Evolutionary conservation across 2,797 vertebrate species (phyloP).

Genomic region (Gymnopithys bicolor): DNA sequence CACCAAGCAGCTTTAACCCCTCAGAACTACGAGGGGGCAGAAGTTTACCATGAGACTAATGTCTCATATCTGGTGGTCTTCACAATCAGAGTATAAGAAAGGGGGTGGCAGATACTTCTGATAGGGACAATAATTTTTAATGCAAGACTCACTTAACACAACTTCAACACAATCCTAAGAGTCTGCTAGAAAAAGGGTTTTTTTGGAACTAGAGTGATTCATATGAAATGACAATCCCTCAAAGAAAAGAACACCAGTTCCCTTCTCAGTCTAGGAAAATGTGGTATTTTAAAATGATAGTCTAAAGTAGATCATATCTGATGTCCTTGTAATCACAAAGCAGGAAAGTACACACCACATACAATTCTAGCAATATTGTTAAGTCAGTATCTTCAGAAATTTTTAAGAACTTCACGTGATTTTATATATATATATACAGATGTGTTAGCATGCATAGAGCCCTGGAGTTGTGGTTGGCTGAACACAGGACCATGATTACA

Average conservation of each 20-base stretch:
- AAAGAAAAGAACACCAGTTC: background rate
- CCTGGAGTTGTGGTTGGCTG: background rate
- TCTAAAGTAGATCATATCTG: background rate
- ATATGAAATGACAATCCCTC: background rate
- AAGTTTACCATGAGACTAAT: background rate
- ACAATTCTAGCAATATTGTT: background rate
- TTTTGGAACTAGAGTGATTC: background rate
- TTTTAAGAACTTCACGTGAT: background rate
- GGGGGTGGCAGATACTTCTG: background rate
- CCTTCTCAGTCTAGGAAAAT: background rate
- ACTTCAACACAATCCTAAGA: background rate
- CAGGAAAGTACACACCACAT: background rate
- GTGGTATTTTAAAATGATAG: background rate
- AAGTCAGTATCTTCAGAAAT: background rate
- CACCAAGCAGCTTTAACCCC: background rate
- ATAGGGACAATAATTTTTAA: background rate
- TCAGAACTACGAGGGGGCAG: accelerated
- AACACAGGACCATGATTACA: background rate
- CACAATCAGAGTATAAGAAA: background rate
- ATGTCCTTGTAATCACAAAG: background rate
- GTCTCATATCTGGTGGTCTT: background rate
- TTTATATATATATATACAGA: background rate
- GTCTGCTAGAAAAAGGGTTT: background rate
- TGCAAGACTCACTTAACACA: background rate
- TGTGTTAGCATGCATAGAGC: background rate